Conservation (phyloP, 2,113 vertebrate species). For the Clinocottus analis region DNA sequence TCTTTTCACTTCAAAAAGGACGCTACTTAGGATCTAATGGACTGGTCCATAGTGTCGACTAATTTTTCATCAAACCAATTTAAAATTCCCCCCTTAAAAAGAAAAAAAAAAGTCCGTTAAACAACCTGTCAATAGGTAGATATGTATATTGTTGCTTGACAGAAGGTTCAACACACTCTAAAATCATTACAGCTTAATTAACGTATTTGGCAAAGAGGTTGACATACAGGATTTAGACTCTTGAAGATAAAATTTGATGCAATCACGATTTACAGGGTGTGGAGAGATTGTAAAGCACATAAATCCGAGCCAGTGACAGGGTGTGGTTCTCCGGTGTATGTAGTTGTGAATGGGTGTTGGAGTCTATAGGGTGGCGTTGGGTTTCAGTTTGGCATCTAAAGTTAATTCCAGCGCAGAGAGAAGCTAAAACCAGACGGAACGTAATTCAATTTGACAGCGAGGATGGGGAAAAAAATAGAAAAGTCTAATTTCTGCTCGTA, state of each 20-base stretch:
- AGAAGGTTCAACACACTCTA: not conserved
- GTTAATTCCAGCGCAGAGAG: constrained; percentile 53
- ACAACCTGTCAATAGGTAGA: not conserved
- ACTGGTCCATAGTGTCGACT: not conserved
- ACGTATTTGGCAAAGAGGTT: not conserved
- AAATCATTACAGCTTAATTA: not conserved
- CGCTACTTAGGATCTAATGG: not conserved
- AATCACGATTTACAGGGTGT: not conserved
- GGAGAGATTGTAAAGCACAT: not conserved
- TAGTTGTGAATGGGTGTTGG: constrained; percentile 1
- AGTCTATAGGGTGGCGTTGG: constrained; percentile 22
- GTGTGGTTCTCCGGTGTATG: constrained; percentile 12
- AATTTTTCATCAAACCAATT: too few relatives aligned
- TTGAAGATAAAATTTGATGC: constrained; percentile 23
- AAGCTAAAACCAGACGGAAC: constrained; percentile 18
- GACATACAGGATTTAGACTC: not conserved
- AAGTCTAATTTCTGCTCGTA: not conserved
- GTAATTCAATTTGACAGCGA: constrained; percentile 1
- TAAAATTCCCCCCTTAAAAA: too few relatives aligned
- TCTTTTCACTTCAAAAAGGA: too few relatives aligned
- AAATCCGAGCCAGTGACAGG: constrained; percentile 18
- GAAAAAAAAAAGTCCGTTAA: not conserved
- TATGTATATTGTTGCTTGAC: not conserved
- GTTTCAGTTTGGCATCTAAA: constrained; percentile 47
- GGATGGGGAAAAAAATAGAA: not conserved